Conservation (phyloP, 2,888 invertebrate genomes). For the Drosophila algonquin region DNA sequence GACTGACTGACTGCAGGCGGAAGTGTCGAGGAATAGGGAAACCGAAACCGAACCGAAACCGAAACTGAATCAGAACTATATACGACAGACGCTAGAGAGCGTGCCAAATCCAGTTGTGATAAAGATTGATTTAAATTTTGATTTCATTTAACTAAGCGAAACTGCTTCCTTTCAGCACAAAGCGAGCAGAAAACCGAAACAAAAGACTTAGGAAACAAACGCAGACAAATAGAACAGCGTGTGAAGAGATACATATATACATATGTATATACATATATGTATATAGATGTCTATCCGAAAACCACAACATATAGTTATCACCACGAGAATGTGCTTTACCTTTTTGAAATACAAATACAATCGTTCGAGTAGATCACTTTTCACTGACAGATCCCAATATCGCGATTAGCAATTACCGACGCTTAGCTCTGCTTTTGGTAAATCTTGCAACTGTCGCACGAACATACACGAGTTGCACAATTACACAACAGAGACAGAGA, state of each 20-base stretch:
- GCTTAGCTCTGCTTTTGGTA: slow-evolving; percentile 36
- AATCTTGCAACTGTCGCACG: slow-evolving; percentile 66
- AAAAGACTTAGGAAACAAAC: slow-evolving; percentile 76
- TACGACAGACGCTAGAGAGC: slow-evolving; percentile 38
- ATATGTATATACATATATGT: not conserved
- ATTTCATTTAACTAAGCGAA: slow-evolving; percentile 37
- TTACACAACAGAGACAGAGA: slow-evolving; percentile 46
- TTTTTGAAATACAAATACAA: not conserved
- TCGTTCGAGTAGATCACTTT: slow-evolving; percentile 6
- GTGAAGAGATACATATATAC: slow-evolving; percentile 33
- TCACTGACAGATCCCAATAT: slow-evolving; percentile 7
- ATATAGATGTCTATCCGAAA: not conserved
- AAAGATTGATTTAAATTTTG: slow-evolving; percentile 50
- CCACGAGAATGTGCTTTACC: not conserved
- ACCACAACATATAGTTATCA: slow-evolving; percentile 13
- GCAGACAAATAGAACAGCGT: slow-evolving; percentile 36
- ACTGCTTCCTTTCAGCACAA: slow-evolving; percentile 60
- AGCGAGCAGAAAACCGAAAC: slow-evolving; percentile 49
- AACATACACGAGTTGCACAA: slow-evolving; percentile 61
- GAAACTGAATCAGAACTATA: slow-evolving; percentile 40
- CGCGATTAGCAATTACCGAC: not conserved
- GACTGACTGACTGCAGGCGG: slow-evolving; percentile 52
- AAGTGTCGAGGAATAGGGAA: slow-evolving; percentile 60
- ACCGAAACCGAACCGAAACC: slow-evolving; percentile 32
- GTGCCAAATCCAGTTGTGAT: slow-evolving; percentile 72